A percentile compares a stretch with the other conserved stretches of the same genome.
Conservation (phyloP, 2,888 invertebrate species). For the Anorthoa munda region DNA sequence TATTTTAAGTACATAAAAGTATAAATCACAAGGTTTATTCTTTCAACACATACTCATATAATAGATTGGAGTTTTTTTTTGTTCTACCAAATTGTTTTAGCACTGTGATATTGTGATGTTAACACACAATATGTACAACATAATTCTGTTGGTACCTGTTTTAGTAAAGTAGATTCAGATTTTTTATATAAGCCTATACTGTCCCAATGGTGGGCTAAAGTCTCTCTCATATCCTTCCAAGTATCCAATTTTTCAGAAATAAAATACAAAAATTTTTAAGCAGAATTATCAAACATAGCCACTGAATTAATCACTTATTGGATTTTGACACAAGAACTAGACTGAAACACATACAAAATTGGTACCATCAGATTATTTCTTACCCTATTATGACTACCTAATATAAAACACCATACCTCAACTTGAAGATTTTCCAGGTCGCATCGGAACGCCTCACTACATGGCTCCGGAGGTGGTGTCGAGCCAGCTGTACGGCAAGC, state of each 20-base stretch:
- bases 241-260: too few species aligned
- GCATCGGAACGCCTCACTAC: conserved; percentile 98
- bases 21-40: not conserved
- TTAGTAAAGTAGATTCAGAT: not conserved
- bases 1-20: not conserved
- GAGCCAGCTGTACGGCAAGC: conserved; percentile 97
- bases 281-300: too few species aligned
- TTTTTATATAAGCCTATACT: too few species aligned
- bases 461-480: conserved; percentile 99
- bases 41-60: too few species aligned
- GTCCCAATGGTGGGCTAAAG: too few species aligned
- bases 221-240: too few species aligned
- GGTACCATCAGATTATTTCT: conserved; percentile 10
- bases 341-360: not conserved
- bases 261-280: too few species aligned
- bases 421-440: conserved; percentile 91
- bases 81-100: not conserved
- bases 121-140: not conserved
- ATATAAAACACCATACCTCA: conserved; percentile 19
- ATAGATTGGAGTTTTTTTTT: not conserved
- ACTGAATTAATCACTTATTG: too few species aligned
- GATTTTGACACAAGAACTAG: too few species aligned
- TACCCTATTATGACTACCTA: not conserved
- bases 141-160: conserved; percentile 22
- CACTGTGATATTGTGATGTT: not conserved